Evolutionary conservation across 2,888 invertebrate species (phyloP).

Genomic region (Spilarctia lutea): DNA sequence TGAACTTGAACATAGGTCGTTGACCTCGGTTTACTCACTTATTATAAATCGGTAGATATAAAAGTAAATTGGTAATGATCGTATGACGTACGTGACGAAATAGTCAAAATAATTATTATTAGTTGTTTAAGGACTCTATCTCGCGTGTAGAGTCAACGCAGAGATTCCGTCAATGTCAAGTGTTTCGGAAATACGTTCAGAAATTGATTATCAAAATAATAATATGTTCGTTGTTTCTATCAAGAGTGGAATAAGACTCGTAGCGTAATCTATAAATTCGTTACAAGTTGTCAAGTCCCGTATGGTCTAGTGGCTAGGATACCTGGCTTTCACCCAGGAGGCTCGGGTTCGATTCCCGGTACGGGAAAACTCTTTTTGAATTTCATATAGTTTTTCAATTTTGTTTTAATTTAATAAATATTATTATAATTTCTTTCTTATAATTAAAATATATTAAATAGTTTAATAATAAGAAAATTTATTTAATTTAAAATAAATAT

Average conservation of each 20-base stretch:
- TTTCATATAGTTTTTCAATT: not conserved
- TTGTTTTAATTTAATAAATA: no score
- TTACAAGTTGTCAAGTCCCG: slow-evolving; percentile 63
- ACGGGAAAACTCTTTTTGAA: slow-evolving; percentile 80
- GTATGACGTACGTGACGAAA: not conserved
- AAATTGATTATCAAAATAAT: no score
- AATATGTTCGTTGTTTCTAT: not conserved
- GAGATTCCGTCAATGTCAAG: no score
- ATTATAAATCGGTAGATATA: not conserved
- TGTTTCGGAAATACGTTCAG: no score
- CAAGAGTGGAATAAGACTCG: not conserved
- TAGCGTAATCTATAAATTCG: slow-evolving; percentile 6
- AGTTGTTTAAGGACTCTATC: no score
- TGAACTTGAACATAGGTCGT: slow-evolving; percentile 24
- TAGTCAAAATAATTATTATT: not conserved
- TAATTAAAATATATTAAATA: no score
- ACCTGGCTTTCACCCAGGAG: slow-evolving; percentile 90
- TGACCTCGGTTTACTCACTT: slow-evolving; percentile 21
- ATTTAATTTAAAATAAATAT: no score
- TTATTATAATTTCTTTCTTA: no score
- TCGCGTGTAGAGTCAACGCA: no score
- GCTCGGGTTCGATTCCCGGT: slow-evolving; percentile 91
- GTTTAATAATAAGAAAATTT: no score
- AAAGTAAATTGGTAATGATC: not conserved
- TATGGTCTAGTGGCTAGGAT: slow-evolving; percentile 90